phyloP scores from a whole-genome alignment of 2,797 vertebrate species.

The Mormyrus proboscirostris region DNA sequence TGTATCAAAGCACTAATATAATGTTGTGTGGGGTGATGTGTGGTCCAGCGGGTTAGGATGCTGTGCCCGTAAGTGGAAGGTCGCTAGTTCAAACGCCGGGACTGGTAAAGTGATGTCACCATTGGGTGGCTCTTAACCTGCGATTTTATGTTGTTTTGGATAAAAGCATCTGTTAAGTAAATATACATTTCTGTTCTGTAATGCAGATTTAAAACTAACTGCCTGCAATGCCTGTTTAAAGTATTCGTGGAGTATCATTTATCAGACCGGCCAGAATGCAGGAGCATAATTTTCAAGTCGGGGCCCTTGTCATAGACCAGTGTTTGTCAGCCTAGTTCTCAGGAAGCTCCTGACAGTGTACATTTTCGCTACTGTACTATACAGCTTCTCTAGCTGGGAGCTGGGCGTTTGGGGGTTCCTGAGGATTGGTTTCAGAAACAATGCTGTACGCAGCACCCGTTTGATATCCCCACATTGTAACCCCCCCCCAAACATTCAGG shows the following conservation, averaged over 20 bases:
- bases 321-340: background rate
- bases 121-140: background rate
- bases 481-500: slow-evolving; percentile 48
- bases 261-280: background rate
- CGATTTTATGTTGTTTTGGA: background rate
- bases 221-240: background rate
- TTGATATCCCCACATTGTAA: background rate
- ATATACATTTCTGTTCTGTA: background rate
- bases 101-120: background rate
- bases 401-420: background rate
- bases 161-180: background rate
- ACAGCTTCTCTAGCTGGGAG: background rate
- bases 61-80: background rate
- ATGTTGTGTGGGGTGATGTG: background rate
- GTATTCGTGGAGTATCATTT: background rate
- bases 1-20: background rate
- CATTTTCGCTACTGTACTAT: background rate
- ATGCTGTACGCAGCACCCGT: background rate
- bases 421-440: background rate
- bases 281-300: background rate
- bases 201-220: background rate
- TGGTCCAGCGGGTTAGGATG: background rate
- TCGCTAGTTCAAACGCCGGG: background rate
- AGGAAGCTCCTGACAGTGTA: background rate
- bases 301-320: background rate